Base-by-base conservation (phyloP, 2,888 invertebrate genomes). In the Drosophila infuscata region DNA sequence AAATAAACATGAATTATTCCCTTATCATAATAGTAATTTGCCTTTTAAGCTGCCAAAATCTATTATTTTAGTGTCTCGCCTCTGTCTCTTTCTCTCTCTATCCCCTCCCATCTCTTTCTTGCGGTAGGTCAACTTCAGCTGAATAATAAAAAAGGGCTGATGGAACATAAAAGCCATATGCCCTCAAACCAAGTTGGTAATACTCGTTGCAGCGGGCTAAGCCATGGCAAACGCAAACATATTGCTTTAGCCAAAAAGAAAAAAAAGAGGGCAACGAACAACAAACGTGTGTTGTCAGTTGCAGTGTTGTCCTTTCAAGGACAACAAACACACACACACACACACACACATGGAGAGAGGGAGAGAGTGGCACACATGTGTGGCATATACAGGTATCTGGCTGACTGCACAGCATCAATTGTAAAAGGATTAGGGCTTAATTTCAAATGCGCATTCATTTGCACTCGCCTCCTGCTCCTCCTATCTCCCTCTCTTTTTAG, bases 351-450 rank as follows among this genome's bases (percentile, higher is more conserved):
- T 3, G 30, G 46, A 9, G 30, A 33, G 20, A 25, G 20, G 25
- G 25, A 8, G 8, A 15, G 25, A 25, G 35, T 35, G 25, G 32
- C 79, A 54, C 54, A 58, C 32, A 43, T 33, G 36, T 49, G 78
- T 77, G 75, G 65, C 81, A 70, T 38, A 56, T 59, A 70, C 79
- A 83, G 70, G 76, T 78, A 74, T 74, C 73, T 83, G 87, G 71
- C 84, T 90, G 87, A 89, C 75, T 90, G 90, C 89, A 89, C 88
- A 78, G 84, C 84, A 89, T 88, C 90, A 88, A 88, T 88, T 90
- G 88, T 90, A 90, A 88, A 90, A 88, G 91, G 91, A 90, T 90
- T 88, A 90, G 70, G 86, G 87, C 90, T 90, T 90, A 89, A 88
- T 90, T 88, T 90, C 72, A 88, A 88, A 88, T 88, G 88, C 86